Conservation (phyloP, 1,140 invertebrate genomes). For the Platorchestia sp. region DNA sequence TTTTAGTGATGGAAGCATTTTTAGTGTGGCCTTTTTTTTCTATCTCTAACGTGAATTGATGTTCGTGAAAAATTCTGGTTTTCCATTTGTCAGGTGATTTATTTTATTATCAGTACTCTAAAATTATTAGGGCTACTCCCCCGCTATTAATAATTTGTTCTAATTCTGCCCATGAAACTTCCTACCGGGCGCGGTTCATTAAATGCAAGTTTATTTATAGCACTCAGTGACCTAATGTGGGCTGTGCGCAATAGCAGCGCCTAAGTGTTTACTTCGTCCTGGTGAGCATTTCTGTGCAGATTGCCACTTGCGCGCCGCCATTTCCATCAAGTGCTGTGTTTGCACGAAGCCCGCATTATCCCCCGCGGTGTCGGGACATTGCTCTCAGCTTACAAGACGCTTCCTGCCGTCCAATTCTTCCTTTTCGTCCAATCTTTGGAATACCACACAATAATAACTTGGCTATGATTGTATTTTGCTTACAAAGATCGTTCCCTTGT, state of each 20-base stretch:
- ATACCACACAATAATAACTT: neutral
- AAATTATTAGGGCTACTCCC: too few species aligned
- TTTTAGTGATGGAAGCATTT: too few species aligned
- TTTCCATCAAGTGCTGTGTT: slow-evolving; percentile 44
- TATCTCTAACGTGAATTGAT: too few species aligned
- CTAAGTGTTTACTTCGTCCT: neutral
- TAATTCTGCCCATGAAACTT: too few species aligned
- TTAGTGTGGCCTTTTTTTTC: too few species aligned
- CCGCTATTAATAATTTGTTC: too few species aligned
- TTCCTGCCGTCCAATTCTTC: slow-evolving; percentile 11
- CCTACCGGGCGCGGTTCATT: neutral
- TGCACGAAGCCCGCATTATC: neutral
- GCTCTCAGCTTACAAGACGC: neutral
- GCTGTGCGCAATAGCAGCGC: neutral
- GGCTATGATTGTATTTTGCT: neutral
- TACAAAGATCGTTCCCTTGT: neutral
- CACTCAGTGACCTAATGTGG: neutral
- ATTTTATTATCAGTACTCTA: too few species aligned
- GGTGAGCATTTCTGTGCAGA: slow-evolving; percentile 18
- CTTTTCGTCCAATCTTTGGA: neutral
- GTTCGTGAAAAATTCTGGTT: too few species aligned
- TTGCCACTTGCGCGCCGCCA: slow-evolving; percentile 3
- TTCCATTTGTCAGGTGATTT: too few species aligned
- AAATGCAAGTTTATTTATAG: neutral
- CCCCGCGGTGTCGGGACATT: slow-evolving; percentile 14